Conservation (phyloP, 2,888 invertebrate genomes). For the Tanytarsus gracilentus region DNA sequence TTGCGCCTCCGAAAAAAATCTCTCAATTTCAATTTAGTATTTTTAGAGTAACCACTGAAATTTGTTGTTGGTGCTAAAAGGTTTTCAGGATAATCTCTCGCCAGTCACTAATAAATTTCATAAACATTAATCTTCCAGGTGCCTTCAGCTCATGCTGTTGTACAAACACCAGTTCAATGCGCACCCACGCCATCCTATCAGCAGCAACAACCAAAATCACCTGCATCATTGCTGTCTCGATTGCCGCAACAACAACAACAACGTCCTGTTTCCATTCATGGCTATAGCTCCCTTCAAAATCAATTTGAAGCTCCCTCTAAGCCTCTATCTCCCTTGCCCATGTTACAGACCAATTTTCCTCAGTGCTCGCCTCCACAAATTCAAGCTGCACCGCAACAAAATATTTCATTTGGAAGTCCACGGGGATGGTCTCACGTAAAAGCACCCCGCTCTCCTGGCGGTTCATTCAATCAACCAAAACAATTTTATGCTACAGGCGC, state of each 20-base stretch:
- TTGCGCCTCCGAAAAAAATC: too few relatives aligned
- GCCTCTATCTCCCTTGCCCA: conserved; percentile 30
- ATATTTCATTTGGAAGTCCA: conserved; percentile 25
- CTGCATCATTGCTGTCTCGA: not conserved
- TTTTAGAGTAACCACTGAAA: too few relatives aligned
- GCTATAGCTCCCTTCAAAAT: conserved; percentile 12
- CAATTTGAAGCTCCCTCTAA: conserved; percentile 20
- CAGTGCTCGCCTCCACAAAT: conserved; percentile 27
- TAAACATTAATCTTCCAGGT: conserved; percentile 17
- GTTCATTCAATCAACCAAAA: conserved; percentile 15
- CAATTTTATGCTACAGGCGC: not conserved
- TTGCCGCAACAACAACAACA: not conserved
- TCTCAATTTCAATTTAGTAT: too few relatives aligned
- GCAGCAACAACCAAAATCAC: conserved; percentile 19
- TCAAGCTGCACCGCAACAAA: not conserved
- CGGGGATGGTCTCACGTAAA: conserved; percentile 46
- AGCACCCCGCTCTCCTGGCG: conserved; percentile 9
- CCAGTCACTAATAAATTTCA: not conserved
- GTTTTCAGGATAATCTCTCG: not conserved
- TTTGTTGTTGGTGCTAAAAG: too few relatives aligned
- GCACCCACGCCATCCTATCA: conserved; percentile 21
- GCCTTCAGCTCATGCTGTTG: not conserved
- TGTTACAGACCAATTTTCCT: conserved; percentile 17
- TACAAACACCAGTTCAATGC: too few relatives aligned
- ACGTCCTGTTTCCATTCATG: conserved; percentile 22